Evolutionary conservation across 2,113 vertebrate genomes (phyloP).

Genomic region (Eidolon helvum): DNA sequence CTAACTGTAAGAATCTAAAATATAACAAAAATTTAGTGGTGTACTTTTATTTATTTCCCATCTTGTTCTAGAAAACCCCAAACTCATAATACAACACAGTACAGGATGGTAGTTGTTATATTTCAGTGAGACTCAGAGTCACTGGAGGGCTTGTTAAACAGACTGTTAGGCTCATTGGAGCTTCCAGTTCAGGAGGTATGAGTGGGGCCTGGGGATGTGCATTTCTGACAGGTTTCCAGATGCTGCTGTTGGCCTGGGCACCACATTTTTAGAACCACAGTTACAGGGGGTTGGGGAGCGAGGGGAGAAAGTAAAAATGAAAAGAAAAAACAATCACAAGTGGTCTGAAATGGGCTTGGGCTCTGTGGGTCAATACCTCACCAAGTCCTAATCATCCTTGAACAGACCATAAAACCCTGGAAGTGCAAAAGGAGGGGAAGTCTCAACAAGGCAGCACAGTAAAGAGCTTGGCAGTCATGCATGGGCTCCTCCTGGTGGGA

Average conservation of each 20-base stretch:
- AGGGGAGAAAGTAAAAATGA: background rate
- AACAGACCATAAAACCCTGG: background rate
- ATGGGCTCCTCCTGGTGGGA: accelerated
- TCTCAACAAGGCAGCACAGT: background rate
- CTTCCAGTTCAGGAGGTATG: background rate
- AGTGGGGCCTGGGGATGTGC: background rate
- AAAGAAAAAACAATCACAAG: background rate
- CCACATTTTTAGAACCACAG: background rate
- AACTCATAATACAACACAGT: background rate
- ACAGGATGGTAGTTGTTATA: background rate
- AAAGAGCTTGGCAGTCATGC: accelerated
- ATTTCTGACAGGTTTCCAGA: background rate
- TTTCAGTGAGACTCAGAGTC: background rate
- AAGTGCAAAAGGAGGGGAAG: accelerated
- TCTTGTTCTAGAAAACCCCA: background rate
- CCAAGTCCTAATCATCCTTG: background rate
- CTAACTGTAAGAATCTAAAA: background rate
- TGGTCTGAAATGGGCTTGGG: background rate
- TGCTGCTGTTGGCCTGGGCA: background rate
- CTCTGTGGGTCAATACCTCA: background rate
- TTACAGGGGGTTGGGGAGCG: background rate
- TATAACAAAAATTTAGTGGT: background rate
- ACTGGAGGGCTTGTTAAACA: background rate
- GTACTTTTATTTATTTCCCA: background rate
- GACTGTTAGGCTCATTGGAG: background rate